Evolutionary conservation across 2,888 invertebrate species (phyloP).

Genomic region (Ophion ellenae): DNA sequence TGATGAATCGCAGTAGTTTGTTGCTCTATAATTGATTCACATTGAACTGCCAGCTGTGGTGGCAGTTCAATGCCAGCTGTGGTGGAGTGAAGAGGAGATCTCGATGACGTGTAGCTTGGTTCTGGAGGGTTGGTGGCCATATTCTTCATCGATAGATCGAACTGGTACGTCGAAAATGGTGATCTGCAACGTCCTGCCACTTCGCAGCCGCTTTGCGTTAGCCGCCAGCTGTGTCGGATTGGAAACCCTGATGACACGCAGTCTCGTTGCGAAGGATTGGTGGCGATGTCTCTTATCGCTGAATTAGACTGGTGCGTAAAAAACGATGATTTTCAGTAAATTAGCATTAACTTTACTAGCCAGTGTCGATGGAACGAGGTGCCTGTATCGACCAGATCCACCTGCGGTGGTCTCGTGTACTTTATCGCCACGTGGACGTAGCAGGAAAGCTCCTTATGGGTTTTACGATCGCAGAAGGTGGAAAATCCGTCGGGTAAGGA

Average conservation of each 20-base stretch:
- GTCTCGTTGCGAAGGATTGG: background rate
- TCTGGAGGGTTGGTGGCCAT: background rate
- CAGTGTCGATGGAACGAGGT: background rate
- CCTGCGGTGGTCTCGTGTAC: background rate
- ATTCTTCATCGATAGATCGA: background rate
- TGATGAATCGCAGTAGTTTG: background rate
- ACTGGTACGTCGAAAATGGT: background rate
- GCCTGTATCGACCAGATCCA: background rate
- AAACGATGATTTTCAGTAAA: background rate
- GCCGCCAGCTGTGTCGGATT: background rate
- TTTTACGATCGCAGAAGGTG: constrained; percentile 23
- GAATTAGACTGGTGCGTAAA: background rate
- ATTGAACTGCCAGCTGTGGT: background rate
- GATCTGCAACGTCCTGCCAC: background rate
- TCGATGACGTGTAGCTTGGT: background rate
- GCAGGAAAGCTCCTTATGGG: constrained; percentile 23
- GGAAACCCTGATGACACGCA: background rate
- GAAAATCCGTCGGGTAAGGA: constrained; percentile 33
- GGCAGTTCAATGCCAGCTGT: background rate
- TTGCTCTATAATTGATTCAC: background rate
- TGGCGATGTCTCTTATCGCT: background rate
- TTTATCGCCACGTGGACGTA: constrained; percentile 1
- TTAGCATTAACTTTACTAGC: background rate
- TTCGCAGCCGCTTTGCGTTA: background rate
- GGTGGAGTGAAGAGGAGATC: background rate